Evolutionary conservation across 2,113 vertebrate species (phyloP).

Genomic region (Cervus canadensis): DNA sequence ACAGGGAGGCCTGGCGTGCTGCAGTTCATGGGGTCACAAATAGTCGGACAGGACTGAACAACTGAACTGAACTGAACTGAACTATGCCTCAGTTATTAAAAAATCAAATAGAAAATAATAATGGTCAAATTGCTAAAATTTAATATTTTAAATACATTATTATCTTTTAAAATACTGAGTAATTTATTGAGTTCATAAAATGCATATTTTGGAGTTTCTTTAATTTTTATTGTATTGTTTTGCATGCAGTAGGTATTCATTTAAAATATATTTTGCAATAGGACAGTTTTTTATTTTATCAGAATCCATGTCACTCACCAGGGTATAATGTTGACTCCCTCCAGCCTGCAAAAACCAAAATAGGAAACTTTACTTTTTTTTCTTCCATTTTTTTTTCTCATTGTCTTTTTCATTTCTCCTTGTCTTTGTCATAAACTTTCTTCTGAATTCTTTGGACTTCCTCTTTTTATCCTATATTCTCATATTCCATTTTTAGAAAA

Average conservation of each 20-base stretch:
- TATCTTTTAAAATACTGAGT: not conserved
- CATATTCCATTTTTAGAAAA: not conserved
- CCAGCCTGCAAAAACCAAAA: not conserved
- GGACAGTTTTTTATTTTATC: not conserved
- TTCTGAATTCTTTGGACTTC: not conserved
- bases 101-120: not conserved
- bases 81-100: no score
- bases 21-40: not conserved
- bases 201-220: not conserved
- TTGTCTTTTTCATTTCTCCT: not conserved
- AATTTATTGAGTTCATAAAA: not conserved
- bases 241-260: not conserved
- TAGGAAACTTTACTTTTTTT: not conserved
- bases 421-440: not conserved
- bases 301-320: not conserved
- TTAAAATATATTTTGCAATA: not conserved
- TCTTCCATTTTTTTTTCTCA: not conserved
- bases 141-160: not conserved
- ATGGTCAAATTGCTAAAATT: not conserved
- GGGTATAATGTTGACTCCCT: not conserved
- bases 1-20: not conserved
- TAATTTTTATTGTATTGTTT: not conserved
- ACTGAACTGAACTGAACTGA: not conserved
- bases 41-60: rapidly evolving
- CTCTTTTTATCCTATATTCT: not conserved